Conservation (phyloP, 2,888 invertebrate species). For the Caenorhabditis macrosperma region DNA sequence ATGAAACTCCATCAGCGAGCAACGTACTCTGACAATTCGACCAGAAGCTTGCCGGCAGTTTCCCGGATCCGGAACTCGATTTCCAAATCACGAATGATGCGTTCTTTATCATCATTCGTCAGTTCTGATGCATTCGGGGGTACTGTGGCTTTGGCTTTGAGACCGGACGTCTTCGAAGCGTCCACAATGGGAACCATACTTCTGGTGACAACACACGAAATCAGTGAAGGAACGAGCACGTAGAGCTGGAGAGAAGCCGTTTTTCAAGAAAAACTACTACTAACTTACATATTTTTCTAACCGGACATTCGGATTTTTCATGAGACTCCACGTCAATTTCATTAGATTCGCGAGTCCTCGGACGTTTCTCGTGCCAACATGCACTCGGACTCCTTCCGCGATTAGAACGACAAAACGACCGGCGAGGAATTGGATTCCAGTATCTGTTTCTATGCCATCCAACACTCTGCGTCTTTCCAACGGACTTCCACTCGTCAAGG, state of each 20-base stretch:
- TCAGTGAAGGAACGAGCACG: slow-evolving; percentile 45
- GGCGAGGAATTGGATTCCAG: slow-evolving; percentile 47
- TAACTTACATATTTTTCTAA: slow-evolving; percentile 53
- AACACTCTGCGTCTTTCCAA: slow-evolving; percentile 47
- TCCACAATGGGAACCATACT: slow-evolving; percentile 42
- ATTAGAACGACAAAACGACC: slow-evolving; percentile 55
- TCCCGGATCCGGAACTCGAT: slow-evolving; percentile 43
- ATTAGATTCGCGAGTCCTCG: slow-evolving; percentile 43
- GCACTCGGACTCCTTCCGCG: slow-evolving; percentile 52
- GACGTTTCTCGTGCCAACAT: slow-evolving; percentile 45
- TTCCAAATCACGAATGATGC: slow-evolving; percentile 45
- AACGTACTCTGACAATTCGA: slow-evolving; percentile 17
- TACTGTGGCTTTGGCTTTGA: slow-evolving; percentile 12
- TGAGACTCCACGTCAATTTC: slow-evolving; percentile 54
- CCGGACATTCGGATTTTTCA: slow-evolving; percentile 45
- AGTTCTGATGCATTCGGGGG: slow-evolving; percentile 2
- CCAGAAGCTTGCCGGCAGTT: slow-evolving; percentile 27
- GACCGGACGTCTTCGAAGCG: not conserved
- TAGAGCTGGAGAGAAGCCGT: slow-evolving; percentile 39
- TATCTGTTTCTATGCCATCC: slow-evolving; percentile 44
- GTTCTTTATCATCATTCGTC: slow-evolving; percentile 40
- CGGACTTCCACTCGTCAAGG: slow-evolving; percentile 37
- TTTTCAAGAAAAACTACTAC: not conserved
- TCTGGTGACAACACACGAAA: slow-evolving; percentile 49
- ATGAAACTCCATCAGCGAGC: not conserved